Conservation (phyloP, 92 coral and sea anemone genomes). For the Meandrina meandrites region DNA sequence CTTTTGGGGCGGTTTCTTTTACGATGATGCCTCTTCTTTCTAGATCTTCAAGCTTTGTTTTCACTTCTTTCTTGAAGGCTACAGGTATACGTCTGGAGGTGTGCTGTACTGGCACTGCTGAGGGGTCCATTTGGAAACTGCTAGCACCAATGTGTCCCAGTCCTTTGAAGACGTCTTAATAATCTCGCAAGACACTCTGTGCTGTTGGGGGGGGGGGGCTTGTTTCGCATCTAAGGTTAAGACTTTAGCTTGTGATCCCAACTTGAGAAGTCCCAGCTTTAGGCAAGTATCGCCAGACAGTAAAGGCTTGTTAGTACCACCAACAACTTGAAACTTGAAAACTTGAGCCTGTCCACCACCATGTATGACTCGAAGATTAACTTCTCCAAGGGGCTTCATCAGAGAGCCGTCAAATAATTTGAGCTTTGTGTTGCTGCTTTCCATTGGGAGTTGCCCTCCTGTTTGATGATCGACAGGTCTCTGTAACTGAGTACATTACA, state of each 20-base stretch:
- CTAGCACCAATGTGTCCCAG: constrained; percentile 39
- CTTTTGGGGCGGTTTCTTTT: constrained; percentile 55
- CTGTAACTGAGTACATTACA: constrained; percentile 38
- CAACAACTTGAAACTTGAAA: constrained; percentile 53
- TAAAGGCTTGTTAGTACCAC: constrained; percentile 44
- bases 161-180: constrained; percentile 48
- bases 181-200: constrained; percentile 33
- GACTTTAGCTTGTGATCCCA: constrained; percentile 36
- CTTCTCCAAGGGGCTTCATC: constrained; percentile 42
- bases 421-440: constrained; percentile 39
- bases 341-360: constrained; percentile 24
- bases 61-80: constrained; percentile 44
- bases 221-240: background rate
- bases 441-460: constrained; percentile 31
- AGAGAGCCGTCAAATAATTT: constrained; percentile 50
- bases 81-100: constrained; percentile 41
- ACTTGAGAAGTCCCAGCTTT: constrained; percentile 37
- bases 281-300: constrained; percentile 57
- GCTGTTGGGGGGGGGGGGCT: constrained; percentile 26
- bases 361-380: constrained; percentile 13
- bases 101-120: constrained; percentile 40
- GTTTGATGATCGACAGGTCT: constrained; percentile 39
- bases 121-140: constrained; percentile 8
- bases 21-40: constrained; percentile 47
- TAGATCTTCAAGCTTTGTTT: constrained; percentile 53